phyloP scores from a whole-genome alignment of 2,888 invertebrate species.

The Deilephila elpenor region DNA sequence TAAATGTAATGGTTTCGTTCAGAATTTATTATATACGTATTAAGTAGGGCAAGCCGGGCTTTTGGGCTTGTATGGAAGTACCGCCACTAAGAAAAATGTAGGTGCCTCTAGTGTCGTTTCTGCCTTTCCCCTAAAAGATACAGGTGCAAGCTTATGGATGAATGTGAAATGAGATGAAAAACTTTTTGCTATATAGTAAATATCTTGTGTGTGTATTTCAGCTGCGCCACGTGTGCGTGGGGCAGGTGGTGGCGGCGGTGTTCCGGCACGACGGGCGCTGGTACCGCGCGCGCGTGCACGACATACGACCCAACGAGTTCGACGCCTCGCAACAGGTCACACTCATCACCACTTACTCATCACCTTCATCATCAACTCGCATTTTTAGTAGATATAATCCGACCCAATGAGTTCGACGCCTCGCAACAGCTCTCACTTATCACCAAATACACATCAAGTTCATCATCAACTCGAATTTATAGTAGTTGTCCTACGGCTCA shows the following conservation, averaged over 20 bases:
- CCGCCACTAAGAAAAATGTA: no score
- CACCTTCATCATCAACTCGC: no score
- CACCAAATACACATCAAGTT: background rate
- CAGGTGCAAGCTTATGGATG: no score
- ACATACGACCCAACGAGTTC: constrained; percentile 86
- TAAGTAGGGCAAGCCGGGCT: no score
- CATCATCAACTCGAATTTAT: no score
- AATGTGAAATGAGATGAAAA: no score
- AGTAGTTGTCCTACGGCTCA: constrained; percentile 60
- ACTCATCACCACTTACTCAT: background rate
- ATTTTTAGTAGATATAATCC: constrained; percentile 29
- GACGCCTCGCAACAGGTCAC: constrained; percentile 82
- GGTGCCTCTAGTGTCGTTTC: no score
- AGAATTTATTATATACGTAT: no score
- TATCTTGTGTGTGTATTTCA: constrained; percentile 41
- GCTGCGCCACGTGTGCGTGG: constrained; percentile 85
- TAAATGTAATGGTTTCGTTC: no score
- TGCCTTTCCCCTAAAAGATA: no score
- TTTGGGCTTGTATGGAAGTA: no score
- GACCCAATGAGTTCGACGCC: constrained; percentile 86
- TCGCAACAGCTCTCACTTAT: constrained; percentile 74
- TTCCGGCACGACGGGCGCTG: constrained; percentile 93
- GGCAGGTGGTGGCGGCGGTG: constrained; percentile 93
- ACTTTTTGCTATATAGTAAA: background rate
- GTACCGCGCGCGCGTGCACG: constrained; percentile 90